These are phyloP conservation scores for Rhodinocichla rosea DNA, from an alignment of 2,113 vertebrate genomes.

Conservation along the genomic window DNA sequence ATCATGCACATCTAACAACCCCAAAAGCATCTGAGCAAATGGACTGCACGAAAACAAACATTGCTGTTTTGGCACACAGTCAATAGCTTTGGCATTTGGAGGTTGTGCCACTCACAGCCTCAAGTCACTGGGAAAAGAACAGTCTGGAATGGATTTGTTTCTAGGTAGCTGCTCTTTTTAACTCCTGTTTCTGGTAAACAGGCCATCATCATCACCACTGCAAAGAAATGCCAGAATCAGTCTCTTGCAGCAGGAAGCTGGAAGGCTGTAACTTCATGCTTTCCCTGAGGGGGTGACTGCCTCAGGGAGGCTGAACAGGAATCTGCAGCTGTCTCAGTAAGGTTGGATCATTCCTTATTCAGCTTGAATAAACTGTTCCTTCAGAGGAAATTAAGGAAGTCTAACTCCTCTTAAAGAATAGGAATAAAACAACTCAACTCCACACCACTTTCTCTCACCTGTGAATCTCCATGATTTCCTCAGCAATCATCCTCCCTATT, in stretches of 20 bases:
- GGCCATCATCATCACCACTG: not conserved
- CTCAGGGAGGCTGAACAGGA: not conserved
- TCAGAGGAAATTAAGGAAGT: not conserved
- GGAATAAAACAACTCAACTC: not conserved
- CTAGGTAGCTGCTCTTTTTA: not conserved
- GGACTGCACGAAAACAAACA: not conserved
- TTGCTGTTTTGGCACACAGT: not conserved
- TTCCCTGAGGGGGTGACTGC: not conserved
- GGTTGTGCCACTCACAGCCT: not conserved
- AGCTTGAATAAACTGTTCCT: not conserved
- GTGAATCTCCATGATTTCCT: constrained; percentile 99
- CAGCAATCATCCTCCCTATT: constrained; percentile 98
- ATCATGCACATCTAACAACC: not conserved
- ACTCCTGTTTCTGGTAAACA: not conserved
- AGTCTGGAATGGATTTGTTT: not conserved
- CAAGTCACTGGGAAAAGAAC: not conserved
- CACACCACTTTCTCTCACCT: constrained; percentile 75
- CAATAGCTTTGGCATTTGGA: not conserved
- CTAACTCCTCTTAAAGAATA: not conserved
- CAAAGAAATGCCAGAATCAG: not conserved
- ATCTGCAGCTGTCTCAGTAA: not conserved
- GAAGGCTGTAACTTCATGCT: not conserved
- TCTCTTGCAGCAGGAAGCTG: not conserved
- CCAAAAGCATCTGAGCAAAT: not conserved
- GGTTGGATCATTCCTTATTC: not conserved